A percentile compares a stretch with the other conserved stretches of the same genome.
phyloP scores from a whole-genome alignment of 2,797 vertebrate species.

The Ispidina picta region DNA sequence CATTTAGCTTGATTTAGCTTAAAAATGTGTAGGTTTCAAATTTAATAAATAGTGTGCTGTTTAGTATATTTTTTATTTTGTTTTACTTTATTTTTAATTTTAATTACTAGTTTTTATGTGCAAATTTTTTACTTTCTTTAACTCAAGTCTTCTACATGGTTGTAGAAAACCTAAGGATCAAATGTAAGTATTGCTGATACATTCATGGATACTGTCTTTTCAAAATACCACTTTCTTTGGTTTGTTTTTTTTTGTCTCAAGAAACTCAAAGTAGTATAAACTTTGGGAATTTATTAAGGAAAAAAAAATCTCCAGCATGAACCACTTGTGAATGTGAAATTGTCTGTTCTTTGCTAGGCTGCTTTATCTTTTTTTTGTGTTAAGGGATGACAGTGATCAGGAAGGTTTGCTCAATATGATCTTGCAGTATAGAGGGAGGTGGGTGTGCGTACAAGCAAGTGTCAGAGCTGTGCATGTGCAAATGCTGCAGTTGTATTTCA shows the following conservation, averaged over 20 bases:
- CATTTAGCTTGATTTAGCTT: background rate
- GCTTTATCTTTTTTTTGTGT: background rate
- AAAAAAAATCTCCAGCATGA: background rate
- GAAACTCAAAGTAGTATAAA: background rate
- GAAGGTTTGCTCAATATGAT: background rate
- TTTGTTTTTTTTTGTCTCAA: background rate
- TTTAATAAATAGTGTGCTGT: background rate
- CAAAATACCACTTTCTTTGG: background rate
- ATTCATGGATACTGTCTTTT: background rate
- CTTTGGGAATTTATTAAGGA: background rate
- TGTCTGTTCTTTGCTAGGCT: background rate
- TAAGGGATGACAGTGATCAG: background rate
- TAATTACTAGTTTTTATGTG: background rate
- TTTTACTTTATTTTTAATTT: background rate
- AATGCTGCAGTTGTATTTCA: background rate
- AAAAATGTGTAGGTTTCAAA: background rate
- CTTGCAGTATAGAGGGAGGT: background rate
- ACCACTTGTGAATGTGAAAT: background rate
- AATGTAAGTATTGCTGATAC: slow-evolving; percentile 78
- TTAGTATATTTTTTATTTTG: background rate
- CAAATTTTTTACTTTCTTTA: slow-evolving; percentile 76
- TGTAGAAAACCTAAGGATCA: slow-evolving; percentile 95
- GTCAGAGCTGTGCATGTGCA: background rate
- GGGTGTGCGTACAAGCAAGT: background rate
- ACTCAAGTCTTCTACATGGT: slow-evolving; percentile 85